Percentiles rank a stretch among this genome's conserved stretches.
Evolutionary conservation across 2,113 vertebrate species (phyloP).

Genomic region (Campylorhamphus procurvoides): DNA sequence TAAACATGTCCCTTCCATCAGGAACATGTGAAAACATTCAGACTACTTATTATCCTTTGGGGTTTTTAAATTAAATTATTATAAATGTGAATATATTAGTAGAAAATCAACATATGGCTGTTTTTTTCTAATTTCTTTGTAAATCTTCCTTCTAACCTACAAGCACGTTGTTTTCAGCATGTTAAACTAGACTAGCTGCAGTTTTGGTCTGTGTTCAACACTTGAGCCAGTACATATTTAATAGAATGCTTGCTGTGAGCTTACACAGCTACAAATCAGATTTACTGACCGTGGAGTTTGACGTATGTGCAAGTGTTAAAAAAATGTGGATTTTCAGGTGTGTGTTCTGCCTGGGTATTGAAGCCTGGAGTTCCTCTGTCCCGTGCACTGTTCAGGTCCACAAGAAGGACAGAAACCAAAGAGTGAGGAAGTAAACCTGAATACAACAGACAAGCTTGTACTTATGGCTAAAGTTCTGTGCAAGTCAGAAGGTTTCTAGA

Average conservation of each 20-base stretch:
- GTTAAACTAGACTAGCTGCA: not conserved
- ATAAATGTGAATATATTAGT: not conserved
- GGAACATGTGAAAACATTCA: not conserved
- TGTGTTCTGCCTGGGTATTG: not conserved
- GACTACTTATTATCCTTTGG: not conserved
- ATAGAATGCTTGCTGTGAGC: not conserved
- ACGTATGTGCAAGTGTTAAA: not conserved
- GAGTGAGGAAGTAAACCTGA: not conserved
- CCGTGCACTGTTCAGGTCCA: not conserved
- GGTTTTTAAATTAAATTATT: not conserved
- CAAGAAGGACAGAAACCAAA: not conserved
- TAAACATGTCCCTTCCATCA: not conserved
- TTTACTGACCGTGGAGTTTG: not conserved
- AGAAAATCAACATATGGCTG: not conserved
- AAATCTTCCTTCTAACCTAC: not conserved
- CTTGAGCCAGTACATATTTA: not conserved
- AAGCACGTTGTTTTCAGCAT: not conserved
- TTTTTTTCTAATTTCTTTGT: not conserved
- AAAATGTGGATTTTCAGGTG: not conserved
- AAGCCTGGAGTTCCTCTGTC: not conserved
- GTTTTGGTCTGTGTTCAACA: not conserved
- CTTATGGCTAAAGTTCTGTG: not conserved
- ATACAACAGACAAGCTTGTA: not conserved
- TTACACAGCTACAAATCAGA: not conserved
- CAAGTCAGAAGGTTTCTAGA: not conserved